Base-by-base conservation (phyloP, 2,888 invertebrate genomes). In the Drosophila nigritarsus region DNA sequence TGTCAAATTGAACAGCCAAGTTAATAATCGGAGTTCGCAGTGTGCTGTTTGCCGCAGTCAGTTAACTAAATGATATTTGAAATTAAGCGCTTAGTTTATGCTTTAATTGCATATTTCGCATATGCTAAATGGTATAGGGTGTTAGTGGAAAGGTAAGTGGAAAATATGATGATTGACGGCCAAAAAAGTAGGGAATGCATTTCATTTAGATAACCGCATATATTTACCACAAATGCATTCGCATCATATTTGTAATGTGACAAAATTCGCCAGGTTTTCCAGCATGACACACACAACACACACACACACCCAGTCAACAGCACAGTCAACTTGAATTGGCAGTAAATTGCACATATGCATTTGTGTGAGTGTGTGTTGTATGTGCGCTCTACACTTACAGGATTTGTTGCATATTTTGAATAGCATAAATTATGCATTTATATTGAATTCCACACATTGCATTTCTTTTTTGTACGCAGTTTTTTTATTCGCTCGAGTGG, bases 201-300 rank as follows among this genome's bases (percentile, higher is more conserved):
- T 87, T 87, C 88, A 87, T 89, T 90, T 83, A 83, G 86, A 87
- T 88, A 90, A 83, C 90, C 87, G 77, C 87, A 90, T 87, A 89
- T 83, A 82, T 88, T 87, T 88, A 77, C 88, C 90, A 69, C 89
- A 81, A 80, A 82, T 63, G 77, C 71, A 78, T 81, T 78, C 75
- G 68, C 81, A 74, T 75, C 73, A 73, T 72, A 73, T 78, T 80
- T 81, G 79, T 75, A 73, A 82, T 64, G 75, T 68, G 71, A 65
- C 65, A 74, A 77, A 88, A 73, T 65, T 56, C 62, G 60, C 30
- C 45, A 56, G 50, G 27, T 65, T 59, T 53, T 71, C 54, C 58
- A 56, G 53, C 20, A 15, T n/a, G 3, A 24, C 0, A 34, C 15
- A 18, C 36, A 54, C 27, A 54, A 8, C n/a, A n/a, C 50, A 9